These are phyloP conservation scores for Mobula hypostoma DNA, from an alignment of 2,113 vertebrate genomes.

Conservation along the genomic window DNA sequence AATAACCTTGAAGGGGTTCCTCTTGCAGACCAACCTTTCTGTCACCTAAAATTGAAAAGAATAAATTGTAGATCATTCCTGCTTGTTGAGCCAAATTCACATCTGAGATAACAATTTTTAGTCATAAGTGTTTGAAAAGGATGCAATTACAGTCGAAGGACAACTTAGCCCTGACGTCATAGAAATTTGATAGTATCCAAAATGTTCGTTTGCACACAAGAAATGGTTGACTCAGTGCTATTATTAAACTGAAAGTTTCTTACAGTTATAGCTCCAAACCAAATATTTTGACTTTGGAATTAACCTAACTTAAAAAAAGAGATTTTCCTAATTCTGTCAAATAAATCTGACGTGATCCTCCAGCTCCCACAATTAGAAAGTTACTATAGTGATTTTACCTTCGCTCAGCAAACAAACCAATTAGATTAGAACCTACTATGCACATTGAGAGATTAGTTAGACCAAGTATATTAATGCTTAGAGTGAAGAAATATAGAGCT, in stretches of 20 bases:
- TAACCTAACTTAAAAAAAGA: not conserved
- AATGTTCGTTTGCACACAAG: not conserved
- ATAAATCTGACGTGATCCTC: not conserved
- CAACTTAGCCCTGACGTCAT: not conserved
- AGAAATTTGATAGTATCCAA: not conserved
- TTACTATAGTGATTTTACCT: not conserved
- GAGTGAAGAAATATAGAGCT: not conserved
- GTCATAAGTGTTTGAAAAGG: not conserved
- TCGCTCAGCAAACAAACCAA: not conserved
- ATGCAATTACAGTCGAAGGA: not conserved
- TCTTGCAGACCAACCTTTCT: constrained; percentile 59
- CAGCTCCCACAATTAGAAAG: not conserved
- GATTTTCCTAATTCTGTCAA: not conserved
- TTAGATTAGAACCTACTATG: not conserved
- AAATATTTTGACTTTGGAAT: not conserved
- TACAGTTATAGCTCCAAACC: not conserved
- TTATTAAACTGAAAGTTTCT: not conserved
- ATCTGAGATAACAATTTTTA: not conserved
- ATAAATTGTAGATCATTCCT: not conserved
- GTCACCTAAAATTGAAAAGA: not conserved
- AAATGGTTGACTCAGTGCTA: not conserved
- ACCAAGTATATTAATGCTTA: not conserved
- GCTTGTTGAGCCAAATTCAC: not conserved
- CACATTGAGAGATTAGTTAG: not conserved
- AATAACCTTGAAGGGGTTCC: constrained; percentile 68